A percentile compares a stretch with the other conserved stretches of the same genome.
These are phyloP conservation scores for Caenorhabditis sulstoni DNA, from an alignment of 2,888 invertebrate species.

Conservation along the genomic window DNA sequence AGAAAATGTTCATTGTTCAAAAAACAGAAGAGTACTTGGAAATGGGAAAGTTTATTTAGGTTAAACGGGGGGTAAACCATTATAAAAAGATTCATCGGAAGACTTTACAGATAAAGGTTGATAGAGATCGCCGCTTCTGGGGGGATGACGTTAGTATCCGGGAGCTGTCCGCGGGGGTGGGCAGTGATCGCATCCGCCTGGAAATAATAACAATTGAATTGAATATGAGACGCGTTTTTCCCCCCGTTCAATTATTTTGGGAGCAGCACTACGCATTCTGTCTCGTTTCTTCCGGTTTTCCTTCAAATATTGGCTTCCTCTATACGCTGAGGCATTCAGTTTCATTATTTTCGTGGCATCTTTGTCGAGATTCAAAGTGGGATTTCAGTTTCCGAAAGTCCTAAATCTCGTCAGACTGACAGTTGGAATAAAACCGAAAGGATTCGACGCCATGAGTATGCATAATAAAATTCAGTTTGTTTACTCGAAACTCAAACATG, in stretches of 20 bases:
- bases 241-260: no score
- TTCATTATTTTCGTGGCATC: background rate
- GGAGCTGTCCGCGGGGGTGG: slow-evolving; percentile 71
- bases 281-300: slow-evolving; percentile 7
- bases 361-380: slow-evolving; percentile 1
- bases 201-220: slow-evolving; percentile 42
- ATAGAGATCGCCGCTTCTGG: slow-evolving; percentile 29
- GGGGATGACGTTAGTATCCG: slow-evolving; percentile 67
- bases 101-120: slow-evolving; percentile 45
- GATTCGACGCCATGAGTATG: slow-evolving; percentile 12
- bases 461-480: slow-evolving; percentile 25
- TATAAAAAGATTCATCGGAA: slow-evolving; percentile 35
- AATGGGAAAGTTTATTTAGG: slow-evolving; percentile 19
- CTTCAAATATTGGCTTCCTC: slow-evolving; percentile 24
- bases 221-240: background rate
- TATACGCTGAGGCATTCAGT: background rate
- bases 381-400: slow-evolving; percentile 34
- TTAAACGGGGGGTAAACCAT: slow-evolving; percentile 21
- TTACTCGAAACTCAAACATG: slow-evolving; percentile 12
- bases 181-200: slow-evolving; percentile 72
- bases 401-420: slow-evolving; percentile 34
- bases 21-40: no score
- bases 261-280: no score
- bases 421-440: slow-evolving; percentile 15
- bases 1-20: slow-evolving; percentile 3